Conservation (phyloP, 2,888 invertebrate genomes). For the Drosophila percnosoma region DNA sequence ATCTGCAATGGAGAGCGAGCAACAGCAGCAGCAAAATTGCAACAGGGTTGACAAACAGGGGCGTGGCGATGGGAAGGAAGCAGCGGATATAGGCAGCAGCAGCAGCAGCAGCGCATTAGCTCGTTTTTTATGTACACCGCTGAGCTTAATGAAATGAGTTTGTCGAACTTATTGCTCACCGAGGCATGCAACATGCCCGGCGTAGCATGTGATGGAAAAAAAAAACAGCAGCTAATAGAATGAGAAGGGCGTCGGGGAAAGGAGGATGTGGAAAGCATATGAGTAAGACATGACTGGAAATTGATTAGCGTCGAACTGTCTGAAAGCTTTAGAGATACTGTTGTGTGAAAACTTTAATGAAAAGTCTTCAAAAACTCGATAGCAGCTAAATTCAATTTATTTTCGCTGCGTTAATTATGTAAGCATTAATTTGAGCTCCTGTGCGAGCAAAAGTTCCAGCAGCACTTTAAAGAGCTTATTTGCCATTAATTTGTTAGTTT, state of each 20-base stretch:
- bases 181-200: slow-evolving; percentile 74
- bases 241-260: neutral
- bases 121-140: slow-evolving; percentile 70
- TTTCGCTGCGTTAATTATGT: slow-evolving; percentile 17
- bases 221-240: neutral
- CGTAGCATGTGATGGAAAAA: slow-evolving; percentile 31
- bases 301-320: slow-evolving; percentile 28
- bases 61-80: neutral
- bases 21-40: slow-evolving; percentile 35
- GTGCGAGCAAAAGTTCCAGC: neutral
- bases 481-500: neutral
- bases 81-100: slow-evolving; percentile 1
- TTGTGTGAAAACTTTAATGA: neutral
- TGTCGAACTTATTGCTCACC: slow-evolving; percentile 75
- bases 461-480: slow-evolving; percentile 6
- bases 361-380: slow-evolving; percentile 7
- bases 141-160: slow-evolving; percentile 77
- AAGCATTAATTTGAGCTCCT: slow-evolving; percentile 6
- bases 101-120: slow-evolving; percentile 60
- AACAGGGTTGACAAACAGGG: slow-evolving; percentile 2
- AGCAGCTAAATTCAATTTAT: slow-evolving; percentile 32
- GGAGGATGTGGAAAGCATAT: neutral
- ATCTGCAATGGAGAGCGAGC: slow-evolving; percentile 41
- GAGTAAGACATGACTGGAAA: slow-evolving; percentile 18
- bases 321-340: neutral